Evolutionary conservation across 2,888 invertebrate genomes (phyloP).

Genomic region (Brachylomia viminalis): DNA sequence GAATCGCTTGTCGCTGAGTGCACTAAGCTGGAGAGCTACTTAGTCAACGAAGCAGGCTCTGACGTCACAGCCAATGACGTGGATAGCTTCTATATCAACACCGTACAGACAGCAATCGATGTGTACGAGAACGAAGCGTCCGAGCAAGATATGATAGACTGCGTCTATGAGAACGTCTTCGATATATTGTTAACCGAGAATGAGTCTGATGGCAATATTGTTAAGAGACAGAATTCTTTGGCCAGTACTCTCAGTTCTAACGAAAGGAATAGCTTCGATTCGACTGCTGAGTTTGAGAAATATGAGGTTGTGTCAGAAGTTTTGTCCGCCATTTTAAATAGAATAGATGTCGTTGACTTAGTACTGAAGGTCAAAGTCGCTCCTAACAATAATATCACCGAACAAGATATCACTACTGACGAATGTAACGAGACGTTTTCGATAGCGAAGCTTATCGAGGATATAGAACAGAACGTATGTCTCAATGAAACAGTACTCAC

Average conservation of each 20-base stretch:
- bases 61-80: conserved; percentile 27
- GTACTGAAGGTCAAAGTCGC: conserved; percentile 13
- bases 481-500: conserved; percentile 77
- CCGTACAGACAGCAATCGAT: conserved; percentile 64
- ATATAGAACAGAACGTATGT: conserved; percentile 75
- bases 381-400: background rate
- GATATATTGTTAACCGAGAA: conserved; percentile 52
- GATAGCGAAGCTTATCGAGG: conserved; percentile 80
- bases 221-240: conserved; percentile 68
- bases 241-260: conserved; percentile 75
- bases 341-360: conserved; percentile 69
- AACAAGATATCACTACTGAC: conserved; percentile 9
- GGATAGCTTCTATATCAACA: conserved; percentile 21
- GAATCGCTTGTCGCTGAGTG: conserved; percentile 48
- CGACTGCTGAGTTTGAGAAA: conserved; percentile 86
- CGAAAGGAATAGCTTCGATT: conserved; percentile 80
- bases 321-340: conserved; percentile 74
- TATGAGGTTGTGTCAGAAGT: conserved; percentile 82
- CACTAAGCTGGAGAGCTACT: conserved; percentile 38
- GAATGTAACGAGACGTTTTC: conserved; percentile 75
- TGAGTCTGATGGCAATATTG: conserved; percentile 38
- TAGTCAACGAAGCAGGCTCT: conserved; percentile 36
- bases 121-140: conserved; percentile 44
- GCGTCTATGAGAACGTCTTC: conserved; percentile 55
- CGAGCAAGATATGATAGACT: conserved; percentile 52